Evolutionary conservation across 2,888 invertebrate genomes (phyloP), one percentile per base, ranked within the genome.

Genomic region (Therioaphis trifolii): DNA sequence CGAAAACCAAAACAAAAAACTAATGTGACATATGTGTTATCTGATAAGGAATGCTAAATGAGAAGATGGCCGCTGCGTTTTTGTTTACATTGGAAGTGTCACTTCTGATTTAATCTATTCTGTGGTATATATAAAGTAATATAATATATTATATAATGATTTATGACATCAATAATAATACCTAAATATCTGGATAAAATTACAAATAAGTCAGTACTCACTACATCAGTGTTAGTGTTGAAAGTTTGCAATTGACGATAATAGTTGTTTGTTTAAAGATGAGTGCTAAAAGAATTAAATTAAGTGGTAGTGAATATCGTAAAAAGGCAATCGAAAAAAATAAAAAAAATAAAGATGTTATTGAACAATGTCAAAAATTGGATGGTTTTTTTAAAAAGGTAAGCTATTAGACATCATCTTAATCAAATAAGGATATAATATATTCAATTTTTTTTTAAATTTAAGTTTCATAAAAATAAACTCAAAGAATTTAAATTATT

Each of bases 391-490:
- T 55, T n/a, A 55, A 55, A 55, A 55, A 55, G 21, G 43, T 43
- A 43, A 43, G 43, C 43, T 43, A 43, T 43, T 43, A 43, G 43
- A 43, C 43, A 43, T 43, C 43, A 11, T 43, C 43, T 43, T 43
- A 43, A 43, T 43, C 43, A 43, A 43, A 43, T 43, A 43, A 43
- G 43, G 43, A 43, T 43, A 43, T 43, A 43, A 43, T 43, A 43
- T 43, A 43, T 43, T 43, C 11, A 43, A 43, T 43, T 43, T 43
- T 43, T 43, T 43, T 43, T 61, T 61, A 63, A 63, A 63, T 63
- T 63, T 29, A 63, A 63, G 29, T 63, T 63, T 63, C 14, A 63
- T 63, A 63, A 63, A 63, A 63, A 63, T 63, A 63, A 63, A 29
- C 27, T 63, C 9, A 18, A 63, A 29, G 63, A 63, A 63, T 63